Evolutionary conservation across 2,888 invertebrate species (phyloP), one percentile per base, ranked within the genome.

Genomic region (Diloba caeruleocephala): DNA sequence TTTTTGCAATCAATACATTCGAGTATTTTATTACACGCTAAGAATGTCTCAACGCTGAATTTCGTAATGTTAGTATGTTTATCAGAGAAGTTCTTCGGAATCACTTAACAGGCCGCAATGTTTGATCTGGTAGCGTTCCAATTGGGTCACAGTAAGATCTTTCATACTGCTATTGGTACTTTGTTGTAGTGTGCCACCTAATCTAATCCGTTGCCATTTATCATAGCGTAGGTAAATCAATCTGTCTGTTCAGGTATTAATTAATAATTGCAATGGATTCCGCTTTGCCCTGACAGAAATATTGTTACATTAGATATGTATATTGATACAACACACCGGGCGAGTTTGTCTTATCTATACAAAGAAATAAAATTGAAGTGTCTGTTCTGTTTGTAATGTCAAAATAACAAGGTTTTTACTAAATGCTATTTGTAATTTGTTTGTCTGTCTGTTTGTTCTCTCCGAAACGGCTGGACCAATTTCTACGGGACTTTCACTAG

Each of bases 71-170:
- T 17, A 8, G 39, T 42, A 14, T 67, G 56, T 71, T 60, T 68
- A 64, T 43, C 33, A 21, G 45, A 39, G 42, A 55, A 65, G 51
- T 71, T 71, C 73, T 62, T 46, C 21, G 38, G 55, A 71, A 65
- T 51, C 65, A 71, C 70, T 71, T 72, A 69, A 56, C 56, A 48
- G 36, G 26, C 21, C 17, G 53, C 38, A 51, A 34, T 65, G 61
- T 72, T 69, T 69, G 70, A 34, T 61, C 70, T 72, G 70, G 70
- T 56, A 43, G 14, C 44, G 58, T 65, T 71, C 70, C 70, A 71
- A 72, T 69, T 72, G 33, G 73, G 70, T 69, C 73, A 44, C 28
- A 25, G 15, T 21, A 4, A 69, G 31, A 57, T 21, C 28, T 56
- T 33, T 46, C 57, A 49, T 39, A 13, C 21, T 46, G 44, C 14